Conservation (phyloP, 2,888 invertebrate species). For the Sturmia bella region DNA sequence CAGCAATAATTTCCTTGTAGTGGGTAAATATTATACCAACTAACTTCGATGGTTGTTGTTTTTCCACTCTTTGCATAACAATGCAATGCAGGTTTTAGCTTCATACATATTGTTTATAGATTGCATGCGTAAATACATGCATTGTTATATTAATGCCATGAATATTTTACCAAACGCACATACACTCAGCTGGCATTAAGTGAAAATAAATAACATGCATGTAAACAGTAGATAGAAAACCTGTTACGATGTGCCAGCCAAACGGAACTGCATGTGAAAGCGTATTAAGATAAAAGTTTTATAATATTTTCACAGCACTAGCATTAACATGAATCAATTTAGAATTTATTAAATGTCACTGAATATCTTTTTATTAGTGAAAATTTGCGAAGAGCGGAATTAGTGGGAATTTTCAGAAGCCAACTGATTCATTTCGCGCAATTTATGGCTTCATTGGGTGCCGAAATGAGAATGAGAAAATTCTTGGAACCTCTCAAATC, state of each 20-base stretch:
- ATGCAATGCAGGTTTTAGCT: not conserved
- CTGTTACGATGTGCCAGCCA: conserved; percentile 58
- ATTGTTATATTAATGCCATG: too few species aligned
- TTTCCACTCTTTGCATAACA: conserved; percentile 1
- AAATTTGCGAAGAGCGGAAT: too few species aligned
- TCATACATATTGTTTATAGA: not conserved
- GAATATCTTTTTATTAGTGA: too few species aligned
- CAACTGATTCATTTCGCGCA: too few species aligned
- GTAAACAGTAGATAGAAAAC: conserved; percentile 45
- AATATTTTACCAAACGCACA: too few species aligned
- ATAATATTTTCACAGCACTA: conserved; percentile 7
- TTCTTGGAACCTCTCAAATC: too few species aligned
- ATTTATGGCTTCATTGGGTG: too few species aligned
- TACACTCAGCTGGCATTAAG: not conserved
- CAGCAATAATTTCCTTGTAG: conserved; percentile 58
- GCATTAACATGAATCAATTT: not conserved
- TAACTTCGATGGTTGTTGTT: conserved; percentile 38
- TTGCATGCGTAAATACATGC: too few species aligned
- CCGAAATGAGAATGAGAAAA: too few species aligned
- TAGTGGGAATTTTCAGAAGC: too few species aligned
- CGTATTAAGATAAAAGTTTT: conserved; percentile 63
- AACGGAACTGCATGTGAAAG: conserved; percentile 54
- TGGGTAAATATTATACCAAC: conserved; percentile 48
- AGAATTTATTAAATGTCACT: too few species aligned
- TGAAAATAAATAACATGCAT: conserved; percentile 52